Base-by-base conservation (phyloP, 1,140 invertebrate genomes). In the Drosophila nikananu region DNA sequence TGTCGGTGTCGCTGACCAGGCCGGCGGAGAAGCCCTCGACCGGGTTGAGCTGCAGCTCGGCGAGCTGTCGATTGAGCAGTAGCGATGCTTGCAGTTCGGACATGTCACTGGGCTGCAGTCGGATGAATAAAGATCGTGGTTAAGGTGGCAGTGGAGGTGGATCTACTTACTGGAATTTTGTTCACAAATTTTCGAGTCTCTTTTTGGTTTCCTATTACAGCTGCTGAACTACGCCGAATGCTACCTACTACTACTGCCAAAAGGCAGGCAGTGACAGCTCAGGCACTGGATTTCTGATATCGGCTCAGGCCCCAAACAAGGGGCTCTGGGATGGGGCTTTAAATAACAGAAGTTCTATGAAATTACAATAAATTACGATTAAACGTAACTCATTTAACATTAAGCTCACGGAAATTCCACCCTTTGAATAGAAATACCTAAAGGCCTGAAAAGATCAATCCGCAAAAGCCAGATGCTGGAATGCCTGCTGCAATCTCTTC, bases 41-140 rank as follows among this genome's bases (percentile, higher is more conserved):
- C 93, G 98, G 98, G 95, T 99, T 98, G 95, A 99, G 99, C 94
- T 98, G 98, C 92, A 99, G 94, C 95, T 99, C 97, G 95, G 97
- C 96, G 94, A 98, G 95, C 95, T 98, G 97, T 95, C 98, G 98
- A 94, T 96, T 96, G 94, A 98, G 95, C 95, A 98, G 95, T 94
- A 98, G 96, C 94, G 97, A 96, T 93, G 97, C 98, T 96, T 98
- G 97, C 95, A 96, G 95, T 95, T 97, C 97, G 96, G 97, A 97
- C 97, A 97, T 97, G 41, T 80, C 55, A 65, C 67, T 71, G 39
- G 60, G 41, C 66, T 74, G 51, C 17, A 23, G 15, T n/a, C 2
- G 32, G 25, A 30, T n/a, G 58, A 23, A 21, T 25, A n/a, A 23
- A 3, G 21, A 12, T 30, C 7, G 8, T 25, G 54, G 54, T 7